Evolutionary conservation across 2,888 invertebrate genomes (phyloP), one percentile per base, ranked within the genome.

Genomic region (Sclerodermus sp.): DNA sequence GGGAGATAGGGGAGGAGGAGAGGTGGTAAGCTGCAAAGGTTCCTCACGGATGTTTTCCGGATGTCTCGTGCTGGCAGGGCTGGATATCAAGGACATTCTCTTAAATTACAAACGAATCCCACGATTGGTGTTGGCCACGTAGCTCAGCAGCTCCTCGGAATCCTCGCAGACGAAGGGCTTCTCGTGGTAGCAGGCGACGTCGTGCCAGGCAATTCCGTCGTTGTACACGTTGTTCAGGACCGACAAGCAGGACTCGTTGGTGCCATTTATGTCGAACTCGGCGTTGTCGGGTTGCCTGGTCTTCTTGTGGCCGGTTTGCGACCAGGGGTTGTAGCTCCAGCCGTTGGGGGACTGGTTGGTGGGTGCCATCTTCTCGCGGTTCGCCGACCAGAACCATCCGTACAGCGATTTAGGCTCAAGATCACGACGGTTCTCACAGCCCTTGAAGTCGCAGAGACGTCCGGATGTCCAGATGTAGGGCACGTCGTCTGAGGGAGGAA

Each of bases 391-490:
- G 85, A 93, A 93, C 93, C 93, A 94, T 39, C 93, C 93, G 71
- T 87, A 87, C 58, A 93, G 70, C 70, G 84, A 86, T 80, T 93
- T 93, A 56, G 93, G 93, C 77, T 93, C 92, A 59, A 93, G 82
- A 74, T 93, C 93, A 53, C 85, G 84, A 60, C 93, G 87, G 62
- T 88, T 87, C 77, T 93, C 92, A 79, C 94, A 94, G 52, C 94
- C 93, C 76, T 92, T 92, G 84, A 94, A 94, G 83, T 94, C 93
- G 74, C 94, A 94, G 51, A 93, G 85, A 66, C 93, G 88, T 45
- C 93, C 94, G 4, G 91, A 91, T 12, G 94, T 93, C 93, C 94
- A 94, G 73, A 94, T 94, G 82, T 93, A 94, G 2, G 93, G 92
- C 41, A 92, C 89, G 76, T 93, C 91, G 65, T 91, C 89, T 89